These are phyloP conservation scores for Rhaphigaster nebulosa DNA, from an alignment of 2,888 invertebrate genomes.

Conservation along the genomic window DNA sequence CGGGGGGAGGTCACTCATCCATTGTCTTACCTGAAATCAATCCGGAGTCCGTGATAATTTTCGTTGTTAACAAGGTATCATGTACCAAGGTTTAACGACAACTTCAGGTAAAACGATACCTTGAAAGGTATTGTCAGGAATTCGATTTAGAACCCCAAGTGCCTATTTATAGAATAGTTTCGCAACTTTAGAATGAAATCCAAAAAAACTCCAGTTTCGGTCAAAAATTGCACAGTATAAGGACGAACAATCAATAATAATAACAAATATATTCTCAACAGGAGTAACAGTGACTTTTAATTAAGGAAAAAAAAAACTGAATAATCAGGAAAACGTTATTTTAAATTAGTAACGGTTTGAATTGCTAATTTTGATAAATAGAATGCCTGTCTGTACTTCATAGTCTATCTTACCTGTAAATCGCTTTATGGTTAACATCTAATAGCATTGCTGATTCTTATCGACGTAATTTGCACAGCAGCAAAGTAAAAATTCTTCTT, in stretches of 20 bases:
- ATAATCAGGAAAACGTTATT: too few relatives aligned
- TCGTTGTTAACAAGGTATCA: background rate
- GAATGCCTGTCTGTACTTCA: background rate
- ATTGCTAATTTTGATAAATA: background rate
- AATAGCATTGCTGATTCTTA: background rate
- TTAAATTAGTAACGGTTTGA: too few relatives aligned
- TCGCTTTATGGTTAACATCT: background rate
- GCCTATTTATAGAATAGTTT: too few relatives aligned
- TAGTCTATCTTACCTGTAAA: background rate
- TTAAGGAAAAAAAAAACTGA: too few relatives aligned
- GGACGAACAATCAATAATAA: too few relatives aligned
- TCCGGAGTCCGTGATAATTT: background rate
- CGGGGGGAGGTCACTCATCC: background rate
- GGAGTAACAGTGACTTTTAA: too few relatives aligned
- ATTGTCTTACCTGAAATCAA: conserved; percentile 4
- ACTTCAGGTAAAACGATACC: background rate
- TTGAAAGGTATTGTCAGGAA: background rate
- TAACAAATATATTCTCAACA: too few relatives aligned
- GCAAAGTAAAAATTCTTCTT: background rate
- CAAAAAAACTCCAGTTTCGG: too few relatives aligned
- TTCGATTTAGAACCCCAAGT: too few relatives aligned
- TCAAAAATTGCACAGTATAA: too few relatives aligned
- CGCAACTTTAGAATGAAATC: too few relatives aligned
- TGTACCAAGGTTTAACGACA: background rate
- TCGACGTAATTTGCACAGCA: background rate